Base-by-base conservation (phyloP, 2,113 vertebrate genomes). In the Gavia stellata region DNA sequence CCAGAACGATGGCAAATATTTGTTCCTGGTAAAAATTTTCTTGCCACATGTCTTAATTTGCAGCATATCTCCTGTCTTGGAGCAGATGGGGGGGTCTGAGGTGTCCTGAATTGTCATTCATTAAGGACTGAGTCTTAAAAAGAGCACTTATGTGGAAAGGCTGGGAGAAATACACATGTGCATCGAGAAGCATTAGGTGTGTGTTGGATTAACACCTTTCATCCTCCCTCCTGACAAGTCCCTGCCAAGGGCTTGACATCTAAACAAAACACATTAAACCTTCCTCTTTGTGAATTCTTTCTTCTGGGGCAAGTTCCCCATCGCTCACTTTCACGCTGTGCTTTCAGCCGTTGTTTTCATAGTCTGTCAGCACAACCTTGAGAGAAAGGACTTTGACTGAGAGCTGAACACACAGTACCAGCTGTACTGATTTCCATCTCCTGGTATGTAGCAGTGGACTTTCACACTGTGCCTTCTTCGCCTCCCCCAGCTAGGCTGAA, bases 301-400 rank as follows among this genome's bases (percentile, higher is more conserved):
- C 58, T 86, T 50, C 81, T 95, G 83, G 73, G 96, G 92, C 96
- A 97, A 96, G 97, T 96, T 97, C 96, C 97, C 97, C 79, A 29
- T 70, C 7, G 20, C 87, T 97, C 1, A 10, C 86, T 96, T 95
- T 93, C 91, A 82, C n/a, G 86, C 95, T 88, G 97, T 87, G 96
- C 92, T 98, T 97, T 97, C 97, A 95, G 84, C 59, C 94, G 40
- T 94, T 98, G 96, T 94, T 98, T 98, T 98, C 90, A 63, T 95
- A 97, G 97, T 73, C 96, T 97, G 80, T 93, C 94, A 92, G 81
- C 94, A 87, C 96, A 98, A 97, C 98, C 98, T 98, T 97, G 98
- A 96, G 94, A 92, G 83, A 90, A 95, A 91, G 94, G 91, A 94
- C 96, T 96, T 95, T 97, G 97, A 93, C 96, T 97, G 93, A 3